These are phyloP conservation scores for Eilema depressum DNA, from an alignment of 2,888 invertebrate species.

Conservation along the genomic window DNA sequence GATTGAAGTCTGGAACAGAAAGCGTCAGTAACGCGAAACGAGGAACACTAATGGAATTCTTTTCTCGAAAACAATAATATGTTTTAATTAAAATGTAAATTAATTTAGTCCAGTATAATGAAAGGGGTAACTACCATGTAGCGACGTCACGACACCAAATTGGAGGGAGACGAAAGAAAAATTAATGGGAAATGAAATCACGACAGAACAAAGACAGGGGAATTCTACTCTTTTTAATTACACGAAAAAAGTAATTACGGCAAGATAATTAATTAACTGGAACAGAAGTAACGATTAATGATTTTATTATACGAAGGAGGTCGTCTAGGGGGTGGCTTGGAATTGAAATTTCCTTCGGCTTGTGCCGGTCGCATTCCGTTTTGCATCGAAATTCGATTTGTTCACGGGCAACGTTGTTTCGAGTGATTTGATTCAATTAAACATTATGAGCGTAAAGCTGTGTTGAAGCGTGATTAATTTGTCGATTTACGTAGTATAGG, in stretches of 20 bases:
- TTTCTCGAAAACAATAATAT: constrained; percentile 76
- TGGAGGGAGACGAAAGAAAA: constrained; percentile 89
- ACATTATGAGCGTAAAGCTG: constrained; percentile 67
- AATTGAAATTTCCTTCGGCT: constrained; percentile 80
- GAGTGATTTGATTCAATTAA: constrained; percentile 79
- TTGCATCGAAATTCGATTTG: constrained; percentile 77
- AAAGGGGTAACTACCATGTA: constrained; percentile 85
- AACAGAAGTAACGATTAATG: constrained; percentile 88
- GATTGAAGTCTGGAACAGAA: constrained; percentile 52
- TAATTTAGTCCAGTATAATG: constrained; percentile 84
- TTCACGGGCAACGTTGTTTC: constrained; percentile 70
- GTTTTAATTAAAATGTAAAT: constrained; percentile 86
- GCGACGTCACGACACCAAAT: constrained; percentile 83
- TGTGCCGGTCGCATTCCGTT: constrained; percentile 67
- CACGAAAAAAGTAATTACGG: constrained; percentile 87
- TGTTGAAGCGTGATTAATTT: constrained; percentile 63
- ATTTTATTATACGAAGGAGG: constrained; percentile 87
- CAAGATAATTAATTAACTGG: constrained; percentile 87
- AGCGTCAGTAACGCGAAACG: constrained; percentile 56
- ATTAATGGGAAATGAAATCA: constrained; percentile 87
- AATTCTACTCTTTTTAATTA: constrained; percentile 87
- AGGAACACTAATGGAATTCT: constrained; percentile 61
- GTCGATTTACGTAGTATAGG: constrained; percentile 52
- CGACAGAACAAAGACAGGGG: constrained; percentile 86
- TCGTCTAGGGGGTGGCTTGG: constrained; percentile 72